These are phyloP conservation scores for Pemphredon lugubris DNA, from an alignment of 2,888 invertebrate species.

Conservation along the genomic window DNA sequence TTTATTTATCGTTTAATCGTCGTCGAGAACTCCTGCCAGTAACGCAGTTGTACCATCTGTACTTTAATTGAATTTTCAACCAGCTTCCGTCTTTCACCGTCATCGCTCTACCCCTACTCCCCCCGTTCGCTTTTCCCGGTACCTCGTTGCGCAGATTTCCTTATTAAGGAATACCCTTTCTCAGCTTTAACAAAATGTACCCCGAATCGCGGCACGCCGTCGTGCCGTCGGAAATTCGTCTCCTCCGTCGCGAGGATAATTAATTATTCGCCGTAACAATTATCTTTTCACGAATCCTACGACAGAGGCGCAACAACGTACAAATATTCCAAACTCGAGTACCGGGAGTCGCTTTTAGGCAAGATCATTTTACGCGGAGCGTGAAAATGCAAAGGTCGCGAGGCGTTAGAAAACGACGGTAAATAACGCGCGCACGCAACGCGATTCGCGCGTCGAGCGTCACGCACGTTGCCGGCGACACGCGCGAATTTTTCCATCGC, in stretches of 20 bases:
- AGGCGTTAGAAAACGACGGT: no score
- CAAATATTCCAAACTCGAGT: no score
- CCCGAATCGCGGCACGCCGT: not conserved
- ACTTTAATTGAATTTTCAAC: constrained; percentile 49
- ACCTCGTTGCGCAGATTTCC: constrained; percentile 18
- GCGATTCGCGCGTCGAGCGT: not conserved
- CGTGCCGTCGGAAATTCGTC: not conserved
- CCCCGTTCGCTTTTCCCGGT: constrained; percentile 26
- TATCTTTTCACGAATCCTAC: no score
- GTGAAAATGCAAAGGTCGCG: no score
- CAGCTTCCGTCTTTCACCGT: constrained; percentile 16
- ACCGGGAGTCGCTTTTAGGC: no score
- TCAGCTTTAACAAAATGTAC: not conserved
- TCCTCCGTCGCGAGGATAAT: no score
- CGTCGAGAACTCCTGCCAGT: constrained; percentile 17
- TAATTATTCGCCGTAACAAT: no score
- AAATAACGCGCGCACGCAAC: not conserved
- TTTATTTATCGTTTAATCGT: constrained; percentile 35
- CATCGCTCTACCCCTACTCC: not conserved
- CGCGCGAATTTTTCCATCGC: constrained; percentile 51
- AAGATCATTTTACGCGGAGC: no score
- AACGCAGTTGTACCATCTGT: constrained; percentile 24
- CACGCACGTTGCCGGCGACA: no score
- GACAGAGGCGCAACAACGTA: no score
- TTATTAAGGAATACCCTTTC: constrained; percentile 1